Percentiles rank a stretch among this genome's conserved stretches.
phyloP scores from a whole-genome alignment of 2,113 vertebrate species.

The Eudyptes chrysolophus region DNA sequence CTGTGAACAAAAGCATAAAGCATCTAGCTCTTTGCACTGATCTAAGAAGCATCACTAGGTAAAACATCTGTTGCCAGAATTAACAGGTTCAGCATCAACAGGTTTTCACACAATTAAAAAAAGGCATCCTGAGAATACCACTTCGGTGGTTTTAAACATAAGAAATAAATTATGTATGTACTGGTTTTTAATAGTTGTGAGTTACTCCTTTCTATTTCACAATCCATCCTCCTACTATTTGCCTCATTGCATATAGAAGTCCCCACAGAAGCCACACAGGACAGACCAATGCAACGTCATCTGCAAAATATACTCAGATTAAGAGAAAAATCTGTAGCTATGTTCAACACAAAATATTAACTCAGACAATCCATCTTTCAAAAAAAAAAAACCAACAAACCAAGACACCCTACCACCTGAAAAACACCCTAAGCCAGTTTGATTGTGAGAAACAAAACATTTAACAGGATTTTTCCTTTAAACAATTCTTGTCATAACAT shows the following conservation, averaged over 20 bases:
- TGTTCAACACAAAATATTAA: not conserved
- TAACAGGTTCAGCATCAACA: not conserved
- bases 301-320: not conserved
- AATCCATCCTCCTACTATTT: not conserved
- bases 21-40: not conserved
- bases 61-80: not conserved
- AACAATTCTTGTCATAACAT: no score
- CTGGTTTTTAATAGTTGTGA: not conserved
- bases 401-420: no score
- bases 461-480: not conserved
- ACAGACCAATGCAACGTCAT: not conserved
- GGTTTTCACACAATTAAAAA: not conserved
- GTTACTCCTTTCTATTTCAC: not conserved
- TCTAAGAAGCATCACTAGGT: not conserved
- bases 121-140: not conserved
- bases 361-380: not conserved
- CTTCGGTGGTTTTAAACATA: not conserved
- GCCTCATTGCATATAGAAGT: not conserved
- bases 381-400: not conserved
- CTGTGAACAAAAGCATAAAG: not conserved
- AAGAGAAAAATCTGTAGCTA: not conserved
- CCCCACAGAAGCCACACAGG: not conserved
- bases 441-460: not conserved
- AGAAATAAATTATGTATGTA: not conserved
- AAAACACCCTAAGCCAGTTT: fast-evolving